Evolutionary conservation across 2,113 vertebrate species (phyloP).

Genomic region (Podilymbus podiceps): DNA sequence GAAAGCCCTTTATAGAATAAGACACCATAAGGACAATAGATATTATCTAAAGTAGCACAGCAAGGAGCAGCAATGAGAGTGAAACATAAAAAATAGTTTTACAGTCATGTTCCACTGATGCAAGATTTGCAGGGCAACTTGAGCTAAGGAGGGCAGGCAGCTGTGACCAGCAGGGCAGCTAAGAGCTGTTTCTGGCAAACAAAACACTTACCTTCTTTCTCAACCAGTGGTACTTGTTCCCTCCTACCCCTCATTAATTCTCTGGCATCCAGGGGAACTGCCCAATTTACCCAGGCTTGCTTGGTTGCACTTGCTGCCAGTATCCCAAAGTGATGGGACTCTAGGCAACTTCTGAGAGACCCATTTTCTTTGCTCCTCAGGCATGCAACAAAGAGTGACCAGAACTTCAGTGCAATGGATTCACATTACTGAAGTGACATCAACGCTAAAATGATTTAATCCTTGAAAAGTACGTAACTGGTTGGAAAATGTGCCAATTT

Average conservation of each 20-base stretch:
- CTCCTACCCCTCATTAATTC: background rate
- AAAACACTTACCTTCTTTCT: background rate
- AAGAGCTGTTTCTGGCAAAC: background rate
- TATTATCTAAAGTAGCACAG: background rate
- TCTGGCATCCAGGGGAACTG: background rate
- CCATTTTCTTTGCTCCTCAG: background rate
- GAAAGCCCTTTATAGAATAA: background rate
- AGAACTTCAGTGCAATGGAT: background rate
- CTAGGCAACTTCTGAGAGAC: background rate
- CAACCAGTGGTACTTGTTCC: background rate
- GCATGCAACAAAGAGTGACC: background rate
- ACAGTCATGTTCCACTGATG: background rate
- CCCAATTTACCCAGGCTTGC: background rate
- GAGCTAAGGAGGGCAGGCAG: background rate
- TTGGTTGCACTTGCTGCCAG: background rate
- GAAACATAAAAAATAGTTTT: background rate
- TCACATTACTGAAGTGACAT: background rate
- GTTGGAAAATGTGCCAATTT: background rate
- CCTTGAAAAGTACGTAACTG: background rate
- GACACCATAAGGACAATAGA: background rate
- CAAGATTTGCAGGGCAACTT: background rate
- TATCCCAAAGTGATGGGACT: background rate
- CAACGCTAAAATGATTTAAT: background rate
- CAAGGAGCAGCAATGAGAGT: background rate
- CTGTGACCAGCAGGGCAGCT: background rate